A percentile compares a stretch with the other conserved stretches of the same genome.
These are phyloP conservation scores for Fringilla coelebs DNA, from an alignment of 2,797 vertebrate species.

Conservation along the genomic window DNA sequence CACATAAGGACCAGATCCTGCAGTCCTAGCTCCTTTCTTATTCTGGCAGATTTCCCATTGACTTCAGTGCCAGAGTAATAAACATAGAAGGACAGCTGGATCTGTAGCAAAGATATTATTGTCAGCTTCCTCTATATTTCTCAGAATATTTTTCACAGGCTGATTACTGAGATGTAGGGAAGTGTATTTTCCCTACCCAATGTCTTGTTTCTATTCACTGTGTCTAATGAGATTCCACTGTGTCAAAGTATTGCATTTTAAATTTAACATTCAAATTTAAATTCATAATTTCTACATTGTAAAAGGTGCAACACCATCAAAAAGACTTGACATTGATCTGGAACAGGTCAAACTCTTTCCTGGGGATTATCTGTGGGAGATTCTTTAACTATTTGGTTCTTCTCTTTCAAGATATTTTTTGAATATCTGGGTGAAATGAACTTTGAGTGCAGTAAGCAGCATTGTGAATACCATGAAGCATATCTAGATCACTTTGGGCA, in stretches of 20 bases:
- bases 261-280: background rate
- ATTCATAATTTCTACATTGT: background rate
- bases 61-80: slow-evolving; percentile 43
- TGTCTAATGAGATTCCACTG: background rate
- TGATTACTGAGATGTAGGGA: background rate
- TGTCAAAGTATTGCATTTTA: background rate
- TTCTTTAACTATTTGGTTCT: background rate
- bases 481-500: background rate
- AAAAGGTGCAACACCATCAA: background rate
- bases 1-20: slow-evolving; percentile 18
- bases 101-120: slow-evolving; percentile 37
- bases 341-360: background rate
- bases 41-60: slow-evolving; percentile 38
- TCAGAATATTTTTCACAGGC: slow-evolving; percentile 37
- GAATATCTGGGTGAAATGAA: background rate
- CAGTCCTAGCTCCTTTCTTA: background rate
- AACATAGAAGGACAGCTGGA: slow-evolving; percentile 32
- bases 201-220: slow-evolving; percentile 14
- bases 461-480: background rate
- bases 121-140: slow-evolving; percentile 16
- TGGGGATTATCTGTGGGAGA: background rate
- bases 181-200: slow-evolving; percentile 7
- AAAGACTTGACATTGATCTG: background rate
- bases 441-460: background rate
- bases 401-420: background rate